Percentiles rank a stretch among this genome's conserved stretches.
Evolutionary conservation across 2,797 vertebrate genomes (phyloP).

Genomic region (Typhlichthys subterraneus): DNA sequence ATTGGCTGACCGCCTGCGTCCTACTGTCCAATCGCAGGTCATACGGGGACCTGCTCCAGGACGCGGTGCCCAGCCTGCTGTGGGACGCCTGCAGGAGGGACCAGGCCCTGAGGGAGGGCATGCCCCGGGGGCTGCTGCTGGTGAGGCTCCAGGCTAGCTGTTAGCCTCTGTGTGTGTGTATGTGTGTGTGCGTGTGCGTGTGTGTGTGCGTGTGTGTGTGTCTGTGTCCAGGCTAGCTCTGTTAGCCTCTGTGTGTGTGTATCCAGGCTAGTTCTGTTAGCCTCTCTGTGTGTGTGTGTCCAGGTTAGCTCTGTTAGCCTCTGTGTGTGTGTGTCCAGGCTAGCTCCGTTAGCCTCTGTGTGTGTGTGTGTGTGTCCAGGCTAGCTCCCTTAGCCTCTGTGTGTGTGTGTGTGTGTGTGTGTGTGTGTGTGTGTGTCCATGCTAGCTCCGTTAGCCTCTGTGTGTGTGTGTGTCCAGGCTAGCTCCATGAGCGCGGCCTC

Average conservation of each 20-base stretch:
- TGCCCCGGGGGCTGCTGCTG: slow-evolving; percentile 83
- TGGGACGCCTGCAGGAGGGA: slow-evolving; percentile 80
- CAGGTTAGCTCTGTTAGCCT: too few relatives aligned
- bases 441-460: background rate
- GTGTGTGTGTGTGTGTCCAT: background rate
- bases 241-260: too few relatives aligned
- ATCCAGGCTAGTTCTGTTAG: background rate
- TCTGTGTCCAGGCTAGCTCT: background rate
- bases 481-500: slow-evolving; percentile 45
- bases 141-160: slow-evolving; percentile 61
- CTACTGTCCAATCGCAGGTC: slow-evolving; percentile 71
- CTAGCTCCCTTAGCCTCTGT: background rate
- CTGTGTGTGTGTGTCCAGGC: background rate
- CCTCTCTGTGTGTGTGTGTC: too few relatives aligned
- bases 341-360: too few relatives aligned
- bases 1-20: background rate
- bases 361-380: slow-evolving; percentile 33
- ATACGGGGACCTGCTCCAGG: slow-evolving; percentile 88
- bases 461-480: slow-evolving; percentile 61
- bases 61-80: slow-evolving; percentile 83
- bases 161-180: background rate
- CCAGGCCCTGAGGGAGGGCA: slow-evolving; percentile 73
- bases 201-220: background rate
- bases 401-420: background rate
- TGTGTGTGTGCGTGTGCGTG: background rate